Conservation (phyloP, 2,113 vertebrate genomes). For the Engystomops pustulosus region DNA sequence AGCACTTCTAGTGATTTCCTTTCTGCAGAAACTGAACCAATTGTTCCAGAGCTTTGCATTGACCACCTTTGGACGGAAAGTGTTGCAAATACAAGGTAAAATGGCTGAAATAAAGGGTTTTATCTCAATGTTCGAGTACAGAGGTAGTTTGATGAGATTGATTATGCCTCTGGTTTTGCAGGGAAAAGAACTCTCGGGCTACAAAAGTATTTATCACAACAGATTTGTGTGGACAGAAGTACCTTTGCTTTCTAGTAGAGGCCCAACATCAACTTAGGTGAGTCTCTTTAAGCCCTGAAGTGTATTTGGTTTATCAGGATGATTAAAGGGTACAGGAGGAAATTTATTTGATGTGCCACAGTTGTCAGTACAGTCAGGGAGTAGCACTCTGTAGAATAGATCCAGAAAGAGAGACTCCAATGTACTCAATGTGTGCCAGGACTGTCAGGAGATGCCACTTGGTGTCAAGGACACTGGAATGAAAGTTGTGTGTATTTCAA, state of each 20-base stretch:
- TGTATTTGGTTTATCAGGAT: no score
- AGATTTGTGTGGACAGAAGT: constrained; percentile 92
- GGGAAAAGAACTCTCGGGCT: constrained; percentile 93
- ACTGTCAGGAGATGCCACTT: no score
- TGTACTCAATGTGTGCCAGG: no score
- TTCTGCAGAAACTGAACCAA: constrained; percentile 86
- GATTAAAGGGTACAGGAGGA: no score
- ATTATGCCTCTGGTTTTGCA: constrained; percentile 59
- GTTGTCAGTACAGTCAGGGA: no score
- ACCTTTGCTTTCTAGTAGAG: constrained; percentile 93
- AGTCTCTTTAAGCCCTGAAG: no score
- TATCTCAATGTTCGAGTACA: background rate
- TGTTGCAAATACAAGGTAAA: constrained; percentile 75
- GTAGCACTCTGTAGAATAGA: no score
- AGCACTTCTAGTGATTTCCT: constrained; percentile 80
- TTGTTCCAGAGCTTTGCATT: constrained; percentile 92
- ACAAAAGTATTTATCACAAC: constrained; percentile 94
- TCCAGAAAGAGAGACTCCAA: no score
- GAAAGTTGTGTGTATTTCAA: no score
- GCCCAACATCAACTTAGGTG: constrained; percentile 93
- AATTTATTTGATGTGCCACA: no score
- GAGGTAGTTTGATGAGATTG: background rate
- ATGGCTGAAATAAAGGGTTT: background rate
- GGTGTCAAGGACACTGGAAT: no score
- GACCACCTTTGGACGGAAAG: constrained; percentile 95